Evolutionary conservation across 2,888 invertebrate genomes (phyloP), one percentile per base, ranked within the genome.

Genomic region (Synanthedon tipuliformis): DNA sequence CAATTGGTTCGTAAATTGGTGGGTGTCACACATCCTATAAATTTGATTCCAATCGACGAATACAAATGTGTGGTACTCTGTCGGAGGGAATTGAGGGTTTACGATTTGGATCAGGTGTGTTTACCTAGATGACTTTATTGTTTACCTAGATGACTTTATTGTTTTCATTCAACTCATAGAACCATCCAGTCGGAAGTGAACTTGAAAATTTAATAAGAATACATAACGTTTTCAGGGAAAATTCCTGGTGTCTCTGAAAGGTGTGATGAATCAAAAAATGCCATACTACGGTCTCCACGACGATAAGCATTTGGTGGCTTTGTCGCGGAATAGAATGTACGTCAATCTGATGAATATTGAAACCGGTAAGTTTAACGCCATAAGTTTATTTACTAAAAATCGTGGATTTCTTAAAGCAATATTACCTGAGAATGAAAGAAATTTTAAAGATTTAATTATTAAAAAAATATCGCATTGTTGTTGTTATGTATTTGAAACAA

Each of bases 261-360:
- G 94, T 41, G 94, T 96, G 34, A 95, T 96, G 94, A 96, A 96
- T 85, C 95, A 96, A 76, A 95, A 95, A 79, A 95, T 95, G 95
- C 95, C 96, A 54, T 95, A 91, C 76, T 96, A 93, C 79, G 95
- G 95, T 0, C 89, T 95, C 10, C 94, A 95, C 73, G 94, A 95
- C 81, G 81, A 90, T 52, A 90, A 90, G 52, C 95, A 95, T 72
- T 82, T 94, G 57, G 95, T 96, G 40, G 93, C 95, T 3, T 87
- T 96, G 41, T 93, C 95, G 7, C 88, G 96, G 55, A 96, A 96
- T 84, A 84, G 95, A 66, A 95, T 95, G 95, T 95, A 95, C 69
- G 94, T 95, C 60, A 95, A 95, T 82, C 89, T 95, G 61, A 94
- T 95, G 92, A 94, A 95, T 74, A 89, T 95, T 55, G 92, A 92